phyloP scores from a whole-genome alignment of 2,113 vertebrate species.

The Saccopteryx leptura region DNA sequence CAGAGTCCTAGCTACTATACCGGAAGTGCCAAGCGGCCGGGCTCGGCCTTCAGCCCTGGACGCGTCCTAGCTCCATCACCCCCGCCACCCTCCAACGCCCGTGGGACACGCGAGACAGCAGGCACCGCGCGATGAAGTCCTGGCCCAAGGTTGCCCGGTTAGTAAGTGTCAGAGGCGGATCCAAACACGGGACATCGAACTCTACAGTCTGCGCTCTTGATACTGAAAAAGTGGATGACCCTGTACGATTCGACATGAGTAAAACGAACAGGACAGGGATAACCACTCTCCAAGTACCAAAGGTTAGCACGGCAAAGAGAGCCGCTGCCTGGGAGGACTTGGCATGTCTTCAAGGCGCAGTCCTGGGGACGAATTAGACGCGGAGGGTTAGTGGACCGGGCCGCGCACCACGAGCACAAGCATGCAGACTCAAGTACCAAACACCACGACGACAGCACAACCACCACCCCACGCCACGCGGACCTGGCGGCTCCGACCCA shows the following conservation, averaged over 20 bases:
- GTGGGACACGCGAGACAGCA: accelerated
- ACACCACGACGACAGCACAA: accelerated
- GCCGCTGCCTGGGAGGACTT: constrained; percentile 52
- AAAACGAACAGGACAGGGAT: constrained; percentile 84
- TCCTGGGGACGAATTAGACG: constrained; percentile 77
- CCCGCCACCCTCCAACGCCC: not conserved
- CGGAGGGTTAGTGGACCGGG: constrained; percentile 60
- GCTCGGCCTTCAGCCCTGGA: accelerated
- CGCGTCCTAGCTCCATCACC: accelerated
- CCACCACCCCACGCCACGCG: accelerated
- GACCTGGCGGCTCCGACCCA: not conserved
- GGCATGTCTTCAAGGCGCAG: constrained; percentile 58
- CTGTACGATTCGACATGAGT: constrained; percentile 85
- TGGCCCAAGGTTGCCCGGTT: not conserved
- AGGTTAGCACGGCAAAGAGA: constrained; percentile 69
- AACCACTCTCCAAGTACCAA: constrained; percentile 85
- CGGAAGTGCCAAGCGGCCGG: not conserved
- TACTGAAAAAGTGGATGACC: constrained; percentile 86
- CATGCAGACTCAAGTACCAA: not conserved
- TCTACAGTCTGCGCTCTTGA: constrained; percentile 80
- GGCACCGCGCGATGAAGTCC: not conserved
- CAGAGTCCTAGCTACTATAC: accelerated
- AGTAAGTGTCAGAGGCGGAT: constrained; percentile 53
- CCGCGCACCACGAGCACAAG: not conserved
- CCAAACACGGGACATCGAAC: constrained; percentile 5